Evolutionary conservation across 2,888 invertebrate species (phyloP).

Genomic region (Acrocera orbiculus): DNA sequence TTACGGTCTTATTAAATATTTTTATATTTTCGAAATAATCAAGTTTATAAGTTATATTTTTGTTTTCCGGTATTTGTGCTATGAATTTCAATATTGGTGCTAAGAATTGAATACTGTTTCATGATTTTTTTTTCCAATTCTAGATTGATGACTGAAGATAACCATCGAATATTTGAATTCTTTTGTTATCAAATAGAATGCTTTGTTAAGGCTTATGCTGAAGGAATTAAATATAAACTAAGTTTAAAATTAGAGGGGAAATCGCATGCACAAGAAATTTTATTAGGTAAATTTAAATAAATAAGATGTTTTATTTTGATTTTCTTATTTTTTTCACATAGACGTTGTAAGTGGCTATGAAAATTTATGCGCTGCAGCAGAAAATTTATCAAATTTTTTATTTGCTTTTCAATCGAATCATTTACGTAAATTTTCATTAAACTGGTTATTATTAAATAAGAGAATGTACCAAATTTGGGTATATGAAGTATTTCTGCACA

Average conservation of each 20-base stretch:
- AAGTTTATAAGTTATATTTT: too few relatives aligned
- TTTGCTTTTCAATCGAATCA: slow-evolving; percentile 44
- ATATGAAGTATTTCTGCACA: slow-evolving; percentile 35
- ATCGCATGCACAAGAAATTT: slow-evolving; percentile 24
- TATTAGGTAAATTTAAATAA: slow-evolving; percentile 8
- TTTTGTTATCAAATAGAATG: slow-evolving; percentile 47
- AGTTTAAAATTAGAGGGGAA: slow-evolving; percentile 22
- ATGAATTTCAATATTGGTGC: background rate
- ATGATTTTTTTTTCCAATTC: slow-evolving; percentile 6
- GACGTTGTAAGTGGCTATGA: slow-evolving; percentile 46
- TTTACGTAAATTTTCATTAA: slow-evolving; percentile 43
- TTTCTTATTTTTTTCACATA: slow-evolving; percentile 20
- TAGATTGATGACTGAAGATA: slow-evolving; percentile 38
- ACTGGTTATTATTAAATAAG: slow-evolving; percentile 50
- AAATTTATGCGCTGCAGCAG: slow-evolving; percentile 41
- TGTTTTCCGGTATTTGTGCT: background rate
- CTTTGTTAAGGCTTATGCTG: slow-evolving; percentile 42
- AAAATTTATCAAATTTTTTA: slow-evolving; percentile 39
- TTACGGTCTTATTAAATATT: too few relatives aligned
- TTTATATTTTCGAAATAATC: too few relatives aligned
- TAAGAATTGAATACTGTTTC: background rate
- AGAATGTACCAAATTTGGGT: slow-evolving; percentile 42
- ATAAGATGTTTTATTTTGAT: background rate
- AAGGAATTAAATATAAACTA: slow-evolving; percentile 25
- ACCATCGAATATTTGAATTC: slow-evolving; percentile 45